phyloP scores from a whole-genome alignment of 2,888 invertebrate species.

The Ferdinandea cuprea region DNA sequence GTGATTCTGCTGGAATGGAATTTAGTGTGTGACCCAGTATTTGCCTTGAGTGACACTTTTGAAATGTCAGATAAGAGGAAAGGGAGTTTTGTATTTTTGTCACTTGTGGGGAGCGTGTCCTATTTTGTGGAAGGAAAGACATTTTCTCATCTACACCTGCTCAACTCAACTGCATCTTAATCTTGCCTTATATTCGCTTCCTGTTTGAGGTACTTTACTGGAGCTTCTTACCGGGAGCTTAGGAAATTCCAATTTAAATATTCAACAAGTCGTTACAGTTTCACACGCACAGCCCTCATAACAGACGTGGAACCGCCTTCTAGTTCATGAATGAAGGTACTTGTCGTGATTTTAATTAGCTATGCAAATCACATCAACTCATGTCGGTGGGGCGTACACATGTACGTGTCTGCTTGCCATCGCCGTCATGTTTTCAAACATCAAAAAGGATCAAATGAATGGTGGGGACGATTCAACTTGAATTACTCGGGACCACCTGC shows the following conservation, averaged over 20 bases:
- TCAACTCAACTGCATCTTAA: not conserved
- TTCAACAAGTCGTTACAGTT: conserved; percentile 66
- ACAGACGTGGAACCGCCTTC: not conserved
- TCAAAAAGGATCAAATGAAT: conserved; percentile 33
- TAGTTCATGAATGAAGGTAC: not conserved
- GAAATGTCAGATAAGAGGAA: not conserved
- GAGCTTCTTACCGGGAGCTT: not conserved
- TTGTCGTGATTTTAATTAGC: conserved; percentile 59
- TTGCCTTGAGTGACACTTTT: conserved; percentile 22
- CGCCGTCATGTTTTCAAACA: conserved; percentile 1
- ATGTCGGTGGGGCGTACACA: not conserved
- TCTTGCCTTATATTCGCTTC: conserved; percentile 1
- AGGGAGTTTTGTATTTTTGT: no score
- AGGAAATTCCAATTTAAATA: conserved; percentile 59
- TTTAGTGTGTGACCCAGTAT: not conserved
- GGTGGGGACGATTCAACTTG: conserved; percentile 12
- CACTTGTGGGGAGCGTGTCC: no score
- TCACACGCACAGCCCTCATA: conserved; percentile 14
- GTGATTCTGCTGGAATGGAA: not conserved
- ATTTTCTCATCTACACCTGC: not conserved
- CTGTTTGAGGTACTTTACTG: not conserved
- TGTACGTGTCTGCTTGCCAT: not conserved
- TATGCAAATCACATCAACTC: conserved; percentile 50
- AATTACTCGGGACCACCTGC: not conserved
- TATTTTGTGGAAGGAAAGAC: no score